A percentile compares a stretch with the other conserved stretches of the same genome.
Conservation (phyloP, 2,797 vertebrate genomes). For the Astyanax mexicanus region DNA sequence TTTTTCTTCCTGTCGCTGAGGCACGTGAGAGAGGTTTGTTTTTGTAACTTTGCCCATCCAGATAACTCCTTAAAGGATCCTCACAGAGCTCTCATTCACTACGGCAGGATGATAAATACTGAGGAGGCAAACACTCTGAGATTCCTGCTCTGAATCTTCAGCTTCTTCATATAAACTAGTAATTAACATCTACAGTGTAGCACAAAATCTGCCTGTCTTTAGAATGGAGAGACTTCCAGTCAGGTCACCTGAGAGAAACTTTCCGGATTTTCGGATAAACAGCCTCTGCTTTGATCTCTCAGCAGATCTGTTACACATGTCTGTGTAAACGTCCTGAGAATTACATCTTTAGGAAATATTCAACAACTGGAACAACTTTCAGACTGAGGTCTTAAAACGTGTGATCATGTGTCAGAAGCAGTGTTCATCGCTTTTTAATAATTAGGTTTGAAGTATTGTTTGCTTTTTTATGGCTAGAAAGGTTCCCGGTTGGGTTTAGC, state of each 20-base stretch:
- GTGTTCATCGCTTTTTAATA: no score
- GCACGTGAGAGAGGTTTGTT: conserved; percentile 15
- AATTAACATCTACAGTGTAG: conserved; percentile 12
- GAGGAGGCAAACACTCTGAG: conserved; percentile 11
- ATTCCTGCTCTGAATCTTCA: conserved; percentile 23
- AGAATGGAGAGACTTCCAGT: background rate
- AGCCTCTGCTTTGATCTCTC: conserved; percentile 22
- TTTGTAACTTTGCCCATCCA: conserved; percentile 24
- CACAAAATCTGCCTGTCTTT: conserved; percentile 13
- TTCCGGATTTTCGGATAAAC: conserved; percentile 22
- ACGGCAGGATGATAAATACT: conserved; percentile 29
- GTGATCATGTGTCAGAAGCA: background rate
- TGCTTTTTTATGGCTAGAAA: conserved; percentile 20
- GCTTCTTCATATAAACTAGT: conserved; percentile 40
- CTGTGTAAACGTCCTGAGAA: conserved; percentile 12
- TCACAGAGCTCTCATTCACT: conserved; percentile 54
- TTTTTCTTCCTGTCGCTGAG: conserved; percentile 21
- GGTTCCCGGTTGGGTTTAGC: background rate
- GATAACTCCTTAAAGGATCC: conserved; percentile 17
- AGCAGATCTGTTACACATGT: conserved; percentile 18
- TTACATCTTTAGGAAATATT: conserved; percentile 43
- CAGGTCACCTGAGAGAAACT: background rate
- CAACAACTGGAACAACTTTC: conserved; percentile 28
- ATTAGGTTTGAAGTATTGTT: conserved; percentile 7
- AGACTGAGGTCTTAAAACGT: conserved; percentile 12